Percentiles rank a stretch among this genome's conserved stretches.
phyloP scores from a whole-genome alignment of 2,797 vertebrate species.

The Philypnodon macrostomus region DNA sequence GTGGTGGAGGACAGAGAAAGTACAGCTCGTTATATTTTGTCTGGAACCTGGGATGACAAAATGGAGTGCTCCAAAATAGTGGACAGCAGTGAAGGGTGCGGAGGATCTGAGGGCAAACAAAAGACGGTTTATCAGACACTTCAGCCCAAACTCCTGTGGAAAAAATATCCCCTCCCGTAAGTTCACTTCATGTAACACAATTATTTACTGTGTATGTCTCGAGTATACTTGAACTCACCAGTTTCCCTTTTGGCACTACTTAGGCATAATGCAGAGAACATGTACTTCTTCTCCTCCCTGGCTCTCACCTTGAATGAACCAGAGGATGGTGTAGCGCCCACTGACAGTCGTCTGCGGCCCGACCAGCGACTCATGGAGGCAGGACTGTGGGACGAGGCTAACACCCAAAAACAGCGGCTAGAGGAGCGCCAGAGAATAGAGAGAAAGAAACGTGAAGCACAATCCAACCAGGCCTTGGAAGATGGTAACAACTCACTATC shows the following conservation, averaged over 20 bases:
- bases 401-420: constrained; percentile 87
- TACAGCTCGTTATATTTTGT: constrained; percentile 83
- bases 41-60: constrained; percentile 95
- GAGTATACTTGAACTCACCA: too few relatives aligned
- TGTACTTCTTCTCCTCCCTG: constrained; percentile 94
- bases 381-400: constrained; percentile 93
- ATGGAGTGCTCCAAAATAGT: constrained; percentile 90
- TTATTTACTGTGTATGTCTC: background rate
- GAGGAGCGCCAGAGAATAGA: constrained; percentile 88
- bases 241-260: background rate
- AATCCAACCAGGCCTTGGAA: constrained; percentile 80
- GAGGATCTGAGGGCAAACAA: constrained; percentile 84
- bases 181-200: constrained; percentile 32
- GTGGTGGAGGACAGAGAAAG: constrained; percentile 85
- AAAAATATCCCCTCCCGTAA: constrained; percentile 91
- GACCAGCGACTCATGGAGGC: constrained; percentile 94
- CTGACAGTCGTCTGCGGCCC: constrained; percentile 88
- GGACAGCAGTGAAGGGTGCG: constrained; percentile 79
- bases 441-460: constrained; percentile 84
- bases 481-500: constrained; percentile 73
- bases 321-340: constrained; percentile 84
- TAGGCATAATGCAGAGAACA: constrained; percentile 93
- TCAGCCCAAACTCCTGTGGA: constrained; percentile 88
- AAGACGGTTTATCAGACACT: constrained; percentile 80
- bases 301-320: constrained; percentile 89